Conservation (phyloP, 2,113 vertebrate species). For the Neolamprologus longior region DNA sequence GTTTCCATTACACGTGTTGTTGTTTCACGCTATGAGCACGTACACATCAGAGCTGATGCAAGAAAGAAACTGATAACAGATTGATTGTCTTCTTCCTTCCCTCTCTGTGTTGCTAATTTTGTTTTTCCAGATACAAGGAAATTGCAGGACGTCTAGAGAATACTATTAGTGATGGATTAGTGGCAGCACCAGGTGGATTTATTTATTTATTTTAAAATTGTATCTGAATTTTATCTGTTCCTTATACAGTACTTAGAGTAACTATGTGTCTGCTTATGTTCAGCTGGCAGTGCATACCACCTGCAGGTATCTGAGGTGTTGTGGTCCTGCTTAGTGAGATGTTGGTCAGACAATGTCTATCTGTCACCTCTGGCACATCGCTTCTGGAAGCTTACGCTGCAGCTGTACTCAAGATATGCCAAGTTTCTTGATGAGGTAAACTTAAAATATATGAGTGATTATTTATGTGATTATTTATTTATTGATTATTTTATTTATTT, state of each 20-base stretch:
- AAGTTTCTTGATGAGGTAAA: slow-evolving; percentile 85
- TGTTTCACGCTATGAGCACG: neutral
- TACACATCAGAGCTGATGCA: neutral
- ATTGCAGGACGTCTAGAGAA: slow-evolving; percentile 87
- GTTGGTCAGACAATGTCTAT: slow-evolving; percentile 89
- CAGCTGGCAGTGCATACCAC: slow-evolving; percentile 79
- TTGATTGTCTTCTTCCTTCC: neutral
- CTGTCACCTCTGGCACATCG: slow-evolving; percentile 81
- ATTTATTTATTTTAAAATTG: neutral
- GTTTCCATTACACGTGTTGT: neutral
- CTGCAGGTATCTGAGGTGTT: slow-evolving; percentile 83
- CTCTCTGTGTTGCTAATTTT: neutral
- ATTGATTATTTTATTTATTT: neutral
- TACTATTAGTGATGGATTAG: slow-evolving; percentile 75
- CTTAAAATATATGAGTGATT: neutral
- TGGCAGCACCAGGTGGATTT: slow-evolving; percentile 80
- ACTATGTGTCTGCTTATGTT: neutral
- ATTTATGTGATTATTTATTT: neutral
- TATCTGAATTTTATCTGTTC: neutral
- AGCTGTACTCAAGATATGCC: slow-evolving; percentile 84
- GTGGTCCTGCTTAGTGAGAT: slow-evolving; percentile 79
- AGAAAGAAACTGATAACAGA: neutral
- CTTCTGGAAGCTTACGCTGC: slow-evolving; percentile 90
- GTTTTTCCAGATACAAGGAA: slow-evolving; percentile 83
- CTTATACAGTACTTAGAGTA: neutral